These are phyloP conservation scores for Fukomys damarensis DNA, from an alignment of 2,113 vertebrate genomes.

Conservation along the genomic window DNA sequence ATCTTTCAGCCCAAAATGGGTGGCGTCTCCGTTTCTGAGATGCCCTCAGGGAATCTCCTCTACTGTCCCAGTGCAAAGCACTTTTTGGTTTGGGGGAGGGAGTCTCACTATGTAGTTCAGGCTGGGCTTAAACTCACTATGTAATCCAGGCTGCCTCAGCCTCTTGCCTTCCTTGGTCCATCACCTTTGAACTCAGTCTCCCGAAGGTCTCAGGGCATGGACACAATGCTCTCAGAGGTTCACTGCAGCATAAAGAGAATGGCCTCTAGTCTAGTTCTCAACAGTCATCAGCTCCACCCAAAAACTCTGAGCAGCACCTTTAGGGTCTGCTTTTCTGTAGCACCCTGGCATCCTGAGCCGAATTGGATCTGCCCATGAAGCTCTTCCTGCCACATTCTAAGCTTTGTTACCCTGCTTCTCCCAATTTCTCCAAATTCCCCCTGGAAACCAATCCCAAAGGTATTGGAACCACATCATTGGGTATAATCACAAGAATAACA, in stretches of 20 bases:
- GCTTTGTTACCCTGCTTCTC: neutral
- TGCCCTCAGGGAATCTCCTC: neutral
- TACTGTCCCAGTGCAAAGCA: neutral
- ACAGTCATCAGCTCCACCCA: neutral
- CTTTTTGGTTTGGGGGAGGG: neutral
- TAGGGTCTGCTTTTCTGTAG: neutral
- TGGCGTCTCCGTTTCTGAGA: neutral
- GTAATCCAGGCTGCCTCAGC: no score
- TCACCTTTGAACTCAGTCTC: no score
- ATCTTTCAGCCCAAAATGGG: no score
- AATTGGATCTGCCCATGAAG: neutral
- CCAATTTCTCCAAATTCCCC: no score
- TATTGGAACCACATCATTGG: no score
- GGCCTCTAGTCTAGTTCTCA: neutral
- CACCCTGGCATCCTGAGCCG: neutral
- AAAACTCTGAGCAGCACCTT: neutral
- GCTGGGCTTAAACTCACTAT: no score
- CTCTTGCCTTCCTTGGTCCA: no score
- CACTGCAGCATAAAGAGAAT: neutral
- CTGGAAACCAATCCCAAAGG: no score
- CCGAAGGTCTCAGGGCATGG: no score
- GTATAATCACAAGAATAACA: no score
- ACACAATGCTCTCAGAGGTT: neutral
- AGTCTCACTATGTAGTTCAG: no score
- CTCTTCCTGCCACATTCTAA: neutral